Conservation (phyloP, 2,113 vertebrate genomes). For the Ammodytes marinus region DNA sequence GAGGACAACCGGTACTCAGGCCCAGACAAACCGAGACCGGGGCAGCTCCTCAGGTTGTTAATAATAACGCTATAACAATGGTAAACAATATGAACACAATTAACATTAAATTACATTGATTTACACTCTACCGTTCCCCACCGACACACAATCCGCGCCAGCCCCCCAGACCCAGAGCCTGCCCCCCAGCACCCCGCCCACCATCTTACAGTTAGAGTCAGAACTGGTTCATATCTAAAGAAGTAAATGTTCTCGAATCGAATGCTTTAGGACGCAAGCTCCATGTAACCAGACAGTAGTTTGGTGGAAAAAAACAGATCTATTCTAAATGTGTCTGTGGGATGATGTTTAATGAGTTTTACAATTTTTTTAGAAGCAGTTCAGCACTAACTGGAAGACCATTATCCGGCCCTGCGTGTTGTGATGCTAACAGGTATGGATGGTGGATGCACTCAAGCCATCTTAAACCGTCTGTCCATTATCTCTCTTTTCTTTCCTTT, state of each 20-base stretch:
- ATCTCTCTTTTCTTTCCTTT: constrained; percentile 20
- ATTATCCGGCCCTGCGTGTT: constrained; percentile 7
- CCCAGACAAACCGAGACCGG: too few relatives aligned
- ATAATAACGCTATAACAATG: too few relatives aligned
- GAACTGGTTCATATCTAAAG: background rate
- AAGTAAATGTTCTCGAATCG: background rate
- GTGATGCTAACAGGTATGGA: constrained; percentile 51
- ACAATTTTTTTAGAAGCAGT: background rate
- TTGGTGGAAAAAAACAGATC: too few relatives aligned
- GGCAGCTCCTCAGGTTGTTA: too few relatives aligned
- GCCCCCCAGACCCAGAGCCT: too few relatives aligned
- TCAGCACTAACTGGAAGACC: background rate
- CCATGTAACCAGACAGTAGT: background rate
- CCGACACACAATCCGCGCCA: too few relatives aligned
- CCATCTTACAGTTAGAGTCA: background rate
- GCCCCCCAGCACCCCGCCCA: too few relatives aligned
- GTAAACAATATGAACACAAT: too few relatives aligned
- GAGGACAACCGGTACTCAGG: too few relatives aligned
- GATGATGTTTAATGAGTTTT: background rate
- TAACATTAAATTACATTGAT: too few relatives aligned
- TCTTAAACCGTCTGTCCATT: constrained; percentile 25
- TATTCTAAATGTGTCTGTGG: background rate
- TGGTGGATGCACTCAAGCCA: constrained; percentile 1
- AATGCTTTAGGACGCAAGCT: background rate
- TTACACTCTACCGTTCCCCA: too few relatives aligned